Base-by-base conservation (phyloP, 2,888 invertebrate genomes). In the Pemphredon lugubris region DNA sequence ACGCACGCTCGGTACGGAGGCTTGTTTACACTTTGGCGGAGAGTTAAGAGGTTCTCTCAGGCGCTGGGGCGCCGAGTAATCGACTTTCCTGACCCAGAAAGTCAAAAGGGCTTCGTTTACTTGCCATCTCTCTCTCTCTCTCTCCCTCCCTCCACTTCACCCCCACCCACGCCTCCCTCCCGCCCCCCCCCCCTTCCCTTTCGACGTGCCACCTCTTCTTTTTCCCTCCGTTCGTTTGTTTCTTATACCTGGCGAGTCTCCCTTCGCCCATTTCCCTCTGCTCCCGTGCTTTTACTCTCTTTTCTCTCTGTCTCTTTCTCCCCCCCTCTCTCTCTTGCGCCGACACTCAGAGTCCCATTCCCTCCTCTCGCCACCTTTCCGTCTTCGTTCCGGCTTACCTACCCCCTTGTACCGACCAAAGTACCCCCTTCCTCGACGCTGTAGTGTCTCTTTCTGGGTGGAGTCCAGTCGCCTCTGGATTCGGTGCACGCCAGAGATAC, bases 81-180 rank as follows among this genome's bases (percentile, higher is more conserved):
- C 80, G 81, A 83, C 83, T 83, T 83, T 75, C 64, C 71, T 73
- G 81, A 82, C 77, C 83, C 59, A 75, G 77, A 82, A 82, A 82
- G 73, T 77, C 77, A 67, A 77, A 76, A 74, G 74, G 72, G 68
- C 73, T 81, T 75, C 70, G 69, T 79, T 79, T 76, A 72, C 69
- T 74, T 58, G 58, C 65, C 57, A 59, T 71, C 74, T 67, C 45
- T 65, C 63, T 73, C 57, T 57, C 59, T 59, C 47, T 47, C 16
- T 39, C 53, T 54, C 32, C 40, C n/a, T 5, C 23, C 23, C 21
- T 40, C 42, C 14, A 39, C 20, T 14, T 20, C 40, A 64, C 37
- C 39, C 32, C 20, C 4, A n/a, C 14, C 65, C 57, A 59, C 69
- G 73, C 64, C 45, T 65, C 63, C 72, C 57, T 57, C 59, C 55